Evolutionary conservation across 2,797 vertebrate species (phyloP), one percentile per base, ranked within the genome.

Genomic region (Dromococcyx pavoninus): DNA sequence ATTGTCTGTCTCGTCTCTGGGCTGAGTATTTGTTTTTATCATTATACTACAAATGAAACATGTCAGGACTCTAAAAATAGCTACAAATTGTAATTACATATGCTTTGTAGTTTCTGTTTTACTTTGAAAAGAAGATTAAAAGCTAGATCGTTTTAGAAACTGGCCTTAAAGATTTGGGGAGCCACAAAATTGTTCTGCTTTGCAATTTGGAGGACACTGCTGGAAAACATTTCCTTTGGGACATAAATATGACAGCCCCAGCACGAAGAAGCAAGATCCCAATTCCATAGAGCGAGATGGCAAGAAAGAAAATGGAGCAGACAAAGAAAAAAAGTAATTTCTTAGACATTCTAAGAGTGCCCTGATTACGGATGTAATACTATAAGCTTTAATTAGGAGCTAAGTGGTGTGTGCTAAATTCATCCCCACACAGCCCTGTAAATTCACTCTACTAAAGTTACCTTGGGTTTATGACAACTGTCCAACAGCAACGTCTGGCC

Each of bases 311-410:
- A 85, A 83, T 5, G 12, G 88, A 57, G 32, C 1, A 92, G 78
- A 88, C 69, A 91, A 89, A 94, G 78, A 86, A 89, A 94, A 94
- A 93, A 90, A 88, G 56, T 60, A 85, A 92, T 95, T 96, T 96
- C 93, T 85, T 50, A 71, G 71, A 76, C 67, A 17, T 74, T 79
- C 58, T 60, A 77, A 89, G 92, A 61, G 86, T 25, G 35, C 78
- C 77, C 85, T 65, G 71, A 94, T 97, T 97, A 96, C 1, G 0
- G 81, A 58, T 43, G 70, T 85, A 88, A 95, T 92, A 74, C 94
- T 86, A 89, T 96, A 96, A 96, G 94, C 95, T 95, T 85, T 96
- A 96, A 97, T 96, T 92, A 97, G 93, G 93, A 94, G 80, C 88
- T 92, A 93, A 95, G 84, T 84, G 91, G 88, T 74, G 46, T 54